Evolutionary conservation across 2,797 vertebrate species (phyloP).

Genomic region (Falco concolor): DNA sequence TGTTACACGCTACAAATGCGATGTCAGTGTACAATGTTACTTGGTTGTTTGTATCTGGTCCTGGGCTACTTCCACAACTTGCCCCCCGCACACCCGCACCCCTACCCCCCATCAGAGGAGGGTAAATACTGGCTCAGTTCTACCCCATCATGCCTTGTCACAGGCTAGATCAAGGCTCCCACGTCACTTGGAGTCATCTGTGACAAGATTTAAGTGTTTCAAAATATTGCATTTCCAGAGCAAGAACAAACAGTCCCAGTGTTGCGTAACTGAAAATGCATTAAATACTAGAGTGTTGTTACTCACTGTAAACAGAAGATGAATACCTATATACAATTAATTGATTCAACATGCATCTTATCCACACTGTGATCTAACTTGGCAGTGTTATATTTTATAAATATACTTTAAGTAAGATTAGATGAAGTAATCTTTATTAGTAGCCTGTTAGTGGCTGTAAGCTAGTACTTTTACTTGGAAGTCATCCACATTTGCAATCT

Average conservation of each 20-base stretch:
- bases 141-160: neutral
- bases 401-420: conserved; percentile 53
- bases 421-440: conserved; percentile 63
- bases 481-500: conserved; percentile 27
- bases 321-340: conserved; percentile 57
- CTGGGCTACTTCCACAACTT: neutral
- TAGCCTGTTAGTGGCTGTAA: conserved; percentile 32
- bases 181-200: conserved; percentile 35
- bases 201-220: conserved; percentile 65
- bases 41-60: neutral
- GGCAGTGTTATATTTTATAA: conserved; percentile 55
- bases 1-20: neutral
- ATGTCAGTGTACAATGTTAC: neutral
- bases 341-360: conserved; percentile 50
- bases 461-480: conserved; percentile 61
- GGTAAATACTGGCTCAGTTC: neutral
- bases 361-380: conserved; percentile 21
- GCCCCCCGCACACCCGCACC: neutral
- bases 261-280: conserved; percentile 43
- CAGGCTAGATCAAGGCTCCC: conserved; percentile 13
- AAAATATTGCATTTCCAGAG: conserved; percentile 59
- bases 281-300: conserved; percentile 39
- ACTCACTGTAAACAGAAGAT: conserved; percentile 46
- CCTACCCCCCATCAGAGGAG: neutral
- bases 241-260: conserved; percentile 57